Evolutionary conservation across 2,888 invertebrate species (phyloP).

Genomic region (Pherbina coryleti): DNA sequence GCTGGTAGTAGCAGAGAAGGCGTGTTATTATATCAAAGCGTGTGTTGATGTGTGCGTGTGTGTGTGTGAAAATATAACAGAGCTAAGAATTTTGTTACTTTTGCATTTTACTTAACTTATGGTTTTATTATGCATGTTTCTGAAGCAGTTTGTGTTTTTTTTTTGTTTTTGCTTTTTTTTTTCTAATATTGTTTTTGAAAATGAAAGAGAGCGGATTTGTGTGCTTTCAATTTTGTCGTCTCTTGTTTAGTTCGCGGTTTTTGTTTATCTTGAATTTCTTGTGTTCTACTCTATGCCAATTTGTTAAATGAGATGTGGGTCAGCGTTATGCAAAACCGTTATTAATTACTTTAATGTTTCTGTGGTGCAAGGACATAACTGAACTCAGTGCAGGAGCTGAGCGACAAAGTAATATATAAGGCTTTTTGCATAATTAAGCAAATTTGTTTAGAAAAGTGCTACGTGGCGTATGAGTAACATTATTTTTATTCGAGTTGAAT

Average conservation of each 20-base stretch:
- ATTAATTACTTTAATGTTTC: constrained; percentile 48
- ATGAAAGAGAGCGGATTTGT: constrained; percentile 27
- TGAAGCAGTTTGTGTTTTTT: not conserved
- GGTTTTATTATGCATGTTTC: constrained; percentile 22
- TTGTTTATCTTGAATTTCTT: constrained; percentile 28
- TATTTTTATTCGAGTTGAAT: too few relatives aligned
- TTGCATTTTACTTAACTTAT: not conserved
- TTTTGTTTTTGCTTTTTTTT: not conserved
- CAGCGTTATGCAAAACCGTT: constrained; percentile 48
- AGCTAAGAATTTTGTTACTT: constrained; percentile 13
- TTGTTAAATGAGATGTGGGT: constrained; percentile 42
- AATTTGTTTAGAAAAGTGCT: not conserved
- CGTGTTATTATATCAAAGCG: too few relatives aligned
- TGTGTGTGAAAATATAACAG: too few relatives aligned
- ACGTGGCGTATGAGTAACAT: too few relatives aligned
- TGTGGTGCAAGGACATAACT: not conserved
- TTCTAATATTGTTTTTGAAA: constrained; percentile 1
- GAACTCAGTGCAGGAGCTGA: too few relatives aligned
- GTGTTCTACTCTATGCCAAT: not conserved
- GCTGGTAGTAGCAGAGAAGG: too few relatives aligned
- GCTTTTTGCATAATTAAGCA: constrained; percentile 13
- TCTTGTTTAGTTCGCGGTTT: constrained; percentile 33
- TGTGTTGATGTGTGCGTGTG: too few relatives aligned
- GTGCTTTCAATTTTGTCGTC: constrained; percentile 30
- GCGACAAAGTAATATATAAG: too few relatives aligned